A percentile compares a stretch with the other conserved stretches of the same genome.
Conservation (phyloP, 2,888 invertebrate genomes). For the Trachelus iudaicus region DNA sequence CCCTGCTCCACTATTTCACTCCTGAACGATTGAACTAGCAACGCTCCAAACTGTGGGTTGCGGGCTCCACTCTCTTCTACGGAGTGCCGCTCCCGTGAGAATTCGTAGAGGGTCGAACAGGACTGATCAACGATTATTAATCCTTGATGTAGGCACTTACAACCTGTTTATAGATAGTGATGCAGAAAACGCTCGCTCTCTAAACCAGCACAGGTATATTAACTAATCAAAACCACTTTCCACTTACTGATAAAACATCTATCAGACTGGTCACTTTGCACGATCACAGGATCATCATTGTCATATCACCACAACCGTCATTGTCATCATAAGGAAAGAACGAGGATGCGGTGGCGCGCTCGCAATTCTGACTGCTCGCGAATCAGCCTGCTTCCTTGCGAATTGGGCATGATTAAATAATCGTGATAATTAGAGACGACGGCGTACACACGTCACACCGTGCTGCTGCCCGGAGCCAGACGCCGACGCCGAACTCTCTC, state of each 20-base stretch:
- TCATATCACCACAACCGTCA: conserved; percentile 12
- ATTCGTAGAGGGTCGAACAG: neutral
- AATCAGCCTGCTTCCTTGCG: conserved; percentile 35
- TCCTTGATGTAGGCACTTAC: neutral
- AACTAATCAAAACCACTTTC: neutral
- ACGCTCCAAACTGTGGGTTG: neutral
- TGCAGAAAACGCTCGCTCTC: neutral
- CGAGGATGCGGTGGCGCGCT: neutral
- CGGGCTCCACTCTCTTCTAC: conserved; percentile 8
- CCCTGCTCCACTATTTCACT: conserved; percentile 2
- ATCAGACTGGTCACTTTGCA: neutral
- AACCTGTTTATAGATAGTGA: neutral
- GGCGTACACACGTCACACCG: conserved; percentile 16
- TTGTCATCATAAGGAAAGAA: neutral
- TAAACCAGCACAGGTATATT: neutral
- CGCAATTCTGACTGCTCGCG: conserved; percentile 21
- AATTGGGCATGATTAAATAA: conserved; percentile 55
- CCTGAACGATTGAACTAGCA: neutral
- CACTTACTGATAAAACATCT: neutral
- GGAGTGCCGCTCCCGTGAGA: conserved; percentile 34
- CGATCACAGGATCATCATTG: conserved; percentile 7
- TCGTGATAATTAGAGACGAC: conserved; percentile 41
- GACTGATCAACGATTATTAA: neutral
- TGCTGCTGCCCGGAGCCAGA: neutral
- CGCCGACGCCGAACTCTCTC: neutral